Conservation (phyloP, 2,888 invertebrate species). For the Glyphotaelius pellucidus region DNA sequence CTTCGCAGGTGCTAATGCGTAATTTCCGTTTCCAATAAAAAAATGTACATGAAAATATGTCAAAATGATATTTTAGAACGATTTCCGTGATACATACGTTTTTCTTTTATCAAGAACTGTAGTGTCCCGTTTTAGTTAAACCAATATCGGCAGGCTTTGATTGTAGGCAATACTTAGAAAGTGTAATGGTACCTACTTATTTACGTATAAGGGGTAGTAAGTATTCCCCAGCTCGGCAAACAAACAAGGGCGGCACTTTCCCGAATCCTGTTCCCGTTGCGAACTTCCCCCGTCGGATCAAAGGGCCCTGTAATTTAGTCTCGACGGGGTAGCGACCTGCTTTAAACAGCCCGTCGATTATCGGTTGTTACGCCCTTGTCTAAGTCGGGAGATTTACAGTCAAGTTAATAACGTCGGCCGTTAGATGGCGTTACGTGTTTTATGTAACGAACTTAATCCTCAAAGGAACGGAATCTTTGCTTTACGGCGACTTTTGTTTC, state of each 20-base stretch:
- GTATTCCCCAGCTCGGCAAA: slow-evolving; percentile 32
- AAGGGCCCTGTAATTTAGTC: slow-evolving; percentile 63
- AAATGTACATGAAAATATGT: too few relatives aligned
- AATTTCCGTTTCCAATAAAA: too few relatives aligned
- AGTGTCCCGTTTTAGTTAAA: neutral
- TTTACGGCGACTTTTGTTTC: neutral
- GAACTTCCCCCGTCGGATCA: slow-evolving; percentile 52
- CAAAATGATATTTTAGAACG: too few relatives aligned
- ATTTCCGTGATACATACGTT: neutral
- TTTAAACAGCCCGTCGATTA: slow-evolving; percentile 61
- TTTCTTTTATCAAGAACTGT: neutral
- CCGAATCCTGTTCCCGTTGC: slow-evolving; percentile 37
- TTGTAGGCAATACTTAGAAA: neutral
- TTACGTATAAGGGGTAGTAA: slow-evolving; percentile 7
- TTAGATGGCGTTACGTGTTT: slow-evolving; percentile 47
- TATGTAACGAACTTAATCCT: slow-evolving; percentile 43
- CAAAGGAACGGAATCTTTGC: slow-evolving; percentile 29
- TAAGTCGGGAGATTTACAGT: slow-evolving; percentile 47
- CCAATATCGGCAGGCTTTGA: neutral
- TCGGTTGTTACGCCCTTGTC: slow-evolving; percentile 54
- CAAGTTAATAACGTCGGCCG: slow-evolving; percentile 41
- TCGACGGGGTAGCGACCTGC: slow-evolving; percentile 57
- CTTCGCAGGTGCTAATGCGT: too few relatives aligned
- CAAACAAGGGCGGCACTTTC: slow-evolving; percentile 44
- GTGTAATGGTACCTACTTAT: neutral